Percentiles rank a stretch among this genome's conserved stretches.
Evolutionary conservation across 2,797 vertebrate genomes (phyloP).

Genomic region (Lacerta agilis): DNA sequence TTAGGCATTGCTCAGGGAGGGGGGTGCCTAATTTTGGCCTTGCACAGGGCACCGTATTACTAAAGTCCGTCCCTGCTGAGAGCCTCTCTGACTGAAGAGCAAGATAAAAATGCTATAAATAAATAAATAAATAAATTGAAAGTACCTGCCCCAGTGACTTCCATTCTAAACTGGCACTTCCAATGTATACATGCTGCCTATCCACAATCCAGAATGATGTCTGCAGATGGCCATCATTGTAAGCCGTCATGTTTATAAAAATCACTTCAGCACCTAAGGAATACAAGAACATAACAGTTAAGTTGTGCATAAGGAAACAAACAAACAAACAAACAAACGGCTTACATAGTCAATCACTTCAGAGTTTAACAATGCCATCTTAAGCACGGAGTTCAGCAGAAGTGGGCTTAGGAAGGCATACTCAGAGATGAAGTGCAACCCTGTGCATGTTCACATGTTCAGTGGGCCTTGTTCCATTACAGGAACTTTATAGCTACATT

Average conservation of each 20-base stretch:
- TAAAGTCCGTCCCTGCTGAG: no score
- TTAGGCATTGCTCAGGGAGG: no score
- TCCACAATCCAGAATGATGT: constrained; percentile 98
- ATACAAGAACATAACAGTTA: constrained; percentile 54
- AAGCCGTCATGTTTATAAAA: constrained; percentile 90
- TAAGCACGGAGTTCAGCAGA: background rate
- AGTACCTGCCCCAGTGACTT: constrained; percentile 89
- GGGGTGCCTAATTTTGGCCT: no score
- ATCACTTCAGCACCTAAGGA: constrained; percentile 89
- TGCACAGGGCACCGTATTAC: no score
- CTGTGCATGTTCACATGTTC: background rate
- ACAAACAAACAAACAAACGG: background rate
- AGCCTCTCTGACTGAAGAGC: no score
- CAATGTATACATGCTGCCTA: constrained; percentile 93
- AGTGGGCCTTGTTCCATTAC: background rate
- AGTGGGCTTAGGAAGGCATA: background rate
- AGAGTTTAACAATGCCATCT: background rate
- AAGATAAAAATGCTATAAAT: no score
- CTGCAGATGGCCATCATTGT: constrained; percentile 88
- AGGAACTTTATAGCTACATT: no score
- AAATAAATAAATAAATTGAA: background rate
- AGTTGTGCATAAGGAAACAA: constrained; percentile 7
- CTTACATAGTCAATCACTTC: background rate
- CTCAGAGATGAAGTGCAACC: background rate
- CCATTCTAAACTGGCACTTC: constrained; percentile 94